phyloP scores from a whole-genome alignment of 2,888 invertebrate species.

The Clistopyga incitator region DNA sequence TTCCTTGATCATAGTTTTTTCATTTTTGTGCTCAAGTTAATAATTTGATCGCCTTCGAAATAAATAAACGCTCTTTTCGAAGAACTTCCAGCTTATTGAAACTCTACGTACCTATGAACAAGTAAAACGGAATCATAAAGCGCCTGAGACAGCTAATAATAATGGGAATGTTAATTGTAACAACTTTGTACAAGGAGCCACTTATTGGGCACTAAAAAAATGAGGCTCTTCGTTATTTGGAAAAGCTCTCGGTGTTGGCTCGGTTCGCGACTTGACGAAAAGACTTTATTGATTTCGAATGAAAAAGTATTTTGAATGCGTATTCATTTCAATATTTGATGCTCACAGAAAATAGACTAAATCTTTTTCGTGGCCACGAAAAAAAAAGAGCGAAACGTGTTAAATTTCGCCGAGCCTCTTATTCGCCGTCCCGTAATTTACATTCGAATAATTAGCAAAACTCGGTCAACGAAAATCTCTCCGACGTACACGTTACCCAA shows the following conservation, averaged over 20 bases:
- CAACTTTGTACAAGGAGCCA: not conserved
- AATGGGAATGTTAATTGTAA: not conserved
- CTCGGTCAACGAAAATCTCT: conserved; percentile 40
- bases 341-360: too few relatives aligned
- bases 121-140: conserved; percentile 4
- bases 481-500: conserved; percentile 38
- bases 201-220: not conserved
- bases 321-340: not conserved
- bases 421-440: not conserved
- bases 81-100: conserved; percentile 19
- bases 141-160: not conserved
- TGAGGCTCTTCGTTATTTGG: not conserved
- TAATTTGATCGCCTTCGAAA: too few relatives aligned
- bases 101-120: conserved; percentile 25
- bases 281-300: not conserved
- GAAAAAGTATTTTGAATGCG: not conserved
- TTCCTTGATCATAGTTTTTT: too few relatives aligned
- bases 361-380: not conserved
- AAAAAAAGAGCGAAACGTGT: not conserved
- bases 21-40: too few relatives aligned
- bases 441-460: conserved; percentile 51
- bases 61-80: not conserved
- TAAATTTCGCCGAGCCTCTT: not conserved
- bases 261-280: not conserved
- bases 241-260: not conserved